Percentiles rank a stretch among this genome's conserved stretches.
Conservation (phyloP, 2,797 vertebrate species). For the Rhinichthys osculus region DNA sequence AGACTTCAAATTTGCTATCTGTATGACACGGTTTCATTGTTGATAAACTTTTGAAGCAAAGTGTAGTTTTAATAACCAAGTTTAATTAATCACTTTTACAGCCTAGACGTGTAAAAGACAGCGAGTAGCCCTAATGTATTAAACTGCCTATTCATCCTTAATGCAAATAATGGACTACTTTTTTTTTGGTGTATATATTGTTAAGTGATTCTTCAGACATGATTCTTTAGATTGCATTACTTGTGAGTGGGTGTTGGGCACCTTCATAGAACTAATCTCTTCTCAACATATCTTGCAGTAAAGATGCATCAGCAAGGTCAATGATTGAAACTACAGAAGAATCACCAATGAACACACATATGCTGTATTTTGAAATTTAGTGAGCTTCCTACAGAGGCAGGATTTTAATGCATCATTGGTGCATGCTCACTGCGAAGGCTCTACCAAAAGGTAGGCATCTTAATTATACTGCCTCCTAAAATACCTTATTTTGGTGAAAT, state of each 20-base stretch:
- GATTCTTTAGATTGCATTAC: constrained; percentile 8
- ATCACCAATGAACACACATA: not conserved
- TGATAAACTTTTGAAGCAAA: not conserved
- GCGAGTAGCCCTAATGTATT: not conserved
- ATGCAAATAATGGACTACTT: not conserved
- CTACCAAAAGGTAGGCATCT: not conserved
- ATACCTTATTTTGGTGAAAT: not conserved
- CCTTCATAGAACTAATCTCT: not conserved
- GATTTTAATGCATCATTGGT: not conserved
- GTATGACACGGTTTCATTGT: not conserved
- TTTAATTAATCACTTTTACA: not conserved
- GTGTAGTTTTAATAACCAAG: too few relatives aligned
- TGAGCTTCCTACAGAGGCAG: not conserved
- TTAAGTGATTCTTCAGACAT: not conserved
- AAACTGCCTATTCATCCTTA: not conserved
- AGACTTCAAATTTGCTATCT: not conserved
- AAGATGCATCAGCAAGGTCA: not conserved
- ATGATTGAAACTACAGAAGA: not conserved
- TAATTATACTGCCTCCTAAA: not conserved
- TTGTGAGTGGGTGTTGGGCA: too few relatives aligned
- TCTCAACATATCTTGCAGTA: not conserved
- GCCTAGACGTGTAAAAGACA: not conserved
- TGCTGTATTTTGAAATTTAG: not conserved
- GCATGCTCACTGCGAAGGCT: not conserved
- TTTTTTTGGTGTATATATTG: not conserved